These are phyloP conservation scores for Talpa occidentalis DNA, from an alignment of 2,113 vertebrate genomes.

Conservation along the genomic window DNA sequence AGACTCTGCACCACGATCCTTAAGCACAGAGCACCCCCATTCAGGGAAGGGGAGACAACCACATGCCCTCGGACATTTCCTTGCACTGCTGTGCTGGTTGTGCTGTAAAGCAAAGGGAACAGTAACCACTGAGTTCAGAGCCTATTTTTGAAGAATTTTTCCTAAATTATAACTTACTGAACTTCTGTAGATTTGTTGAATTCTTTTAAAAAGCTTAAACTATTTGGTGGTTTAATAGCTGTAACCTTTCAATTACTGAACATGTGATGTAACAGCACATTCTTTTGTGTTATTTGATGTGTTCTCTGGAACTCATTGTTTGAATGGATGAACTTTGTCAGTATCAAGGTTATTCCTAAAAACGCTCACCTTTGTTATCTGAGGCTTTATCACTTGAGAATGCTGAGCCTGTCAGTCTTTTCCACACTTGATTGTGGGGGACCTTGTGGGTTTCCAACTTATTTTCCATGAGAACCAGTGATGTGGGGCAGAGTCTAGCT, in stretches of 20 bases:
- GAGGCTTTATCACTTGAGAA: neutral
- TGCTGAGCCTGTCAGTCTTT: neutral
- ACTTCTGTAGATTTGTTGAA: neutral
- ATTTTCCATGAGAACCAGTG: neutral
- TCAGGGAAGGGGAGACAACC: neutral
- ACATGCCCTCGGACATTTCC: neutral
- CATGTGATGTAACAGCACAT: neutral
- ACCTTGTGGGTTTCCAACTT: neutral
- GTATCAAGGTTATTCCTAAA: neutral
- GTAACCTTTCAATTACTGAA: neutral
- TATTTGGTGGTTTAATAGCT: neutral
- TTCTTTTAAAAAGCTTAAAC: neutral
- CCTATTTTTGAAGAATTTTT: neutral
- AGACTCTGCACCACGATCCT: neutral
- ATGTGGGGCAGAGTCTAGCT: neutral
- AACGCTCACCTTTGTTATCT: neutral
- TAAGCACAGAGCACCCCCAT: accelerated
- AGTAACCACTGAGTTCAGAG: neutral
- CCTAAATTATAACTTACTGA: neutral
- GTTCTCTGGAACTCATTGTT: neutral
- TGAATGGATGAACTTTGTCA: neutral
- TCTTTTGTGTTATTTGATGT: neutral
- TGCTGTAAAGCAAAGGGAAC: neutral
- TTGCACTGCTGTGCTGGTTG: neutral
- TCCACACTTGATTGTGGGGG: neutral